phyloP scores from a whole-genome alignment of 2,113 vertebrate species.

The Ramphastos sulfuratus region DNA sequence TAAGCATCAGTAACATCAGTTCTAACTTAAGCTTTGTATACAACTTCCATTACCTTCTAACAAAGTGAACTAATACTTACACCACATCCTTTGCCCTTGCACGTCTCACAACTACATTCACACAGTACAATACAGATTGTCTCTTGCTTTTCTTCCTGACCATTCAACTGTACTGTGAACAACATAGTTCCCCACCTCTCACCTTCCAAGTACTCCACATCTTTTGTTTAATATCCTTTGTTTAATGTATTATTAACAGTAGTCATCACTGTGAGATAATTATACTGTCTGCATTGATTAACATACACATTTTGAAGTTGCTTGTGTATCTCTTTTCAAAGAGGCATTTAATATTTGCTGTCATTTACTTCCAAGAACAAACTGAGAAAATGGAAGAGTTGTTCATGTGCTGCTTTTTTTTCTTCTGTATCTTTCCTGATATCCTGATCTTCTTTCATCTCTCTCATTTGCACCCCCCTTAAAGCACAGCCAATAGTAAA shows the following conservation, averaged over 20 bases:
- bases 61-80: neutral
- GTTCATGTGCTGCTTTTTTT: neutral
- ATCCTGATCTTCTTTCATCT: fast-evolving
- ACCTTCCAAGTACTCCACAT: neutral
- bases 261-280: neutral
- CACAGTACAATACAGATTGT: neutral
- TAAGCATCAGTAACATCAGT: neutral
- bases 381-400: neutral
- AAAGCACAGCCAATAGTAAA: neutral
- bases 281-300: neutral
- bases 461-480: neutral
- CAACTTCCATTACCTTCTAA: neutral
- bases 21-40: neutral
- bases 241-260: neutral
- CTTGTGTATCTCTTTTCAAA: neutral
- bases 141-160: neutral
- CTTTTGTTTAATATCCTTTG: neutral
- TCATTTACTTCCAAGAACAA: neutral
- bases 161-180: neutral
- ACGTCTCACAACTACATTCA: neutral
- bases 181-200: neutral
- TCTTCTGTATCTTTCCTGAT: neutral
- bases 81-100: neutral
- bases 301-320: neutral
- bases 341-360: neutral